phyloP scores from a whole-genome alignment of 1,140 invertebrate genomes.

The honey bee (Apis mellifera) region Amel_HAv3.1 CM009941.2:533001-533500 shows the following conservation, averaged over 20 bases:
- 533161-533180: constrained; percentile 65
- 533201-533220: constrained; percentile 84
- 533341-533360: constrained; percentile 92
- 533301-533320: constrained; percentile 80
- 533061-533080: no score
- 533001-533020: no score
- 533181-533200: constrained; percentile 86
- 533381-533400: constrained; percentile 89
- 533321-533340: constrained; percentile 82
- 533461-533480: no score
- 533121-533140: constrained; percentile 69
- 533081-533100: no score
- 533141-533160: constrained; percentile 62
- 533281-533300: constrained; percentile 78
- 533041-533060: no score
- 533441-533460: background rate
- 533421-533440: constrained; percentile 88
- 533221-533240: constrained; percentile 73
- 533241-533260: constrained; percentile 71
- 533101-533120: constrained; percentile 72
- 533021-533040: no score
- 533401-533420: constrained; percentile 95
- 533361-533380: constrained; percentile 94
- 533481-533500: background rate
- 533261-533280: constrained; percentile 75